These are phyloP conservation scores for Rhabdomys pumilio DNA, from an alignment of 2,797 vertebrate species.

Conservation along the genomic window DNA sequence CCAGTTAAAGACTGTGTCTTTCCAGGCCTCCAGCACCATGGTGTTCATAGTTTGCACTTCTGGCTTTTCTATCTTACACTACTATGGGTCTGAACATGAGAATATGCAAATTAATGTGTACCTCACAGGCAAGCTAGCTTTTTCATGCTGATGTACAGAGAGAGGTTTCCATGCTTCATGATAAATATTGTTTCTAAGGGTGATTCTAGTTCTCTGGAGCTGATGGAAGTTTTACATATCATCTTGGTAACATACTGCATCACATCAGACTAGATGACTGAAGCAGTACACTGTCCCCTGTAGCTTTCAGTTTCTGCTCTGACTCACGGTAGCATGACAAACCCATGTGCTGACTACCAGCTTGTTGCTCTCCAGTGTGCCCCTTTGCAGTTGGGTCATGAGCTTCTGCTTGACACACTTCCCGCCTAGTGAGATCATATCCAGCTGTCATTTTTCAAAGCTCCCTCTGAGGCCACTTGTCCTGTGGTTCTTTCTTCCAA, in stretches of 20 bases:
- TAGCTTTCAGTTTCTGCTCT: background rate
- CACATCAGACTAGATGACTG: background rate
- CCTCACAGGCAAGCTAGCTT: background rate
- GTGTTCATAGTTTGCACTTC: background rate
- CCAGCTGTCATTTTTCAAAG: background rate
- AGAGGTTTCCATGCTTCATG: background rate
- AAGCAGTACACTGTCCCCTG: background rate
- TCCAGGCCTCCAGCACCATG: background rate
- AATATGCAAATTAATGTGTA: background rate
- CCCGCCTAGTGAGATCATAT: background rate
- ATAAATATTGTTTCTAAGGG: background rate
- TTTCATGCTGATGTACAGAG: background rate
- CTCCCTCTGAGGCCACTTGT: background rate
- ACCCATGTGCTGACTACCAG: background rate
- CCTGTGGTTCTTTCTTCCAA: background rate
- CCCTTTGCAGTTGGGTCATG: background rate
- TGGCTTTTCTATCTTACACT: background rate
- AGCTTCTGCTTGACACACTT: slow-evolving; percentile 40
- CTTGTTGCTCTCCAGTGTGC: background rate
- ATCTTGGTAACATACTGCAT: background rate
- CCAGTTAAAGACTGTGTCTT: background rate
- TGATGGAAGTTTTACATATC: background rate
- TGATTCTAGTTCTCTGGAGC: background rate
- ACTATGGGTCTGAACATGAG: background rate
- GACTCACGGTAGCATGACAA: background rate